Base-by-base conservation (phyloP, 2,113 vertebrate species). In the Heliornis fulica region DNA sequence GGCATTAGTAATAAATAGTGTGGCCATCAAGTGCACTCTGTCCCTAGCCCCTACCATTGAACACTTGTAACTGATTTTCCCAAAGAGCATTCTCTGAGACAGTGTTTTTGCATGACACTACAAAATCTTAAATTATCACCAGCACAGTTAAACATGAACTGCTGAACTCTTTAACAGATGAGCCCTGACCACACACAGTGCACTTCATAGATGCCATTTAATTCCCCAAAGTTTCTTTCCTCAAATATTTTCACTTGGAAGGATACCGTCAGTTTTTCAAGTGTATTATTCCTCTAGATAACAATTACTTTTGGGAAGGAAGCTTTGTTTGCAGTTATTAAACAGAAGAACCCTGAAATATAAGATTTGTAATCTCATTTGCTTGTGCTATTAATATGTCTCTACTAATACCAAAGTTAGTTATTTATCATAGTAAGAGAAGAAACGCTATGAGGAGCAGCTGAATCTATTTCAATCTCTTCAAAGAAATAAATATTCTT, bases 1-100 rank as follows among this genome's bases (percentile, higher is more conserved):
- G 21, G 7, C n/a, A 16, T 32, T 7, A 54, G 13, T 69, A 61
- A 28, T 15, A 36, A 48, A 70, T 31, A 2, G 1, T 1, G 0
- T 7, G 23, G 32, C 32, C 28, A 61, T 31, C 48, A 69, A 21
- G 7, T 36, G 18, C 29, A 75, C 12, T 7, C 0, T 0, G 9
- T 38, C 41, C 46, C 36, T 16, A 48, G 31, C 32, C 54, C 15
- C 22, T 50, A 14, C 9, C 19, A 50, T 1, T 28, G 40, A 21
- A 41, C 80, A 48, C 17, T 32, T 2, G 46, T 8, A 80, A 53
- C 11, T 34, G 18, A 32, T 60, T 46, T 28, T 61, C 45, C 43
- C 22, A 19, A 45, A 61, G 12, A 38, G 26, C 8, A 11, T 41
- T 60, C 60, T 68, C 53, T 8, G 23, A 57, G 66, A 46, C 11